Base-by-base conservation (phyloP, 92 coral and sea anemone genomes). In the Epizoanthus illoricatus region DNA sequence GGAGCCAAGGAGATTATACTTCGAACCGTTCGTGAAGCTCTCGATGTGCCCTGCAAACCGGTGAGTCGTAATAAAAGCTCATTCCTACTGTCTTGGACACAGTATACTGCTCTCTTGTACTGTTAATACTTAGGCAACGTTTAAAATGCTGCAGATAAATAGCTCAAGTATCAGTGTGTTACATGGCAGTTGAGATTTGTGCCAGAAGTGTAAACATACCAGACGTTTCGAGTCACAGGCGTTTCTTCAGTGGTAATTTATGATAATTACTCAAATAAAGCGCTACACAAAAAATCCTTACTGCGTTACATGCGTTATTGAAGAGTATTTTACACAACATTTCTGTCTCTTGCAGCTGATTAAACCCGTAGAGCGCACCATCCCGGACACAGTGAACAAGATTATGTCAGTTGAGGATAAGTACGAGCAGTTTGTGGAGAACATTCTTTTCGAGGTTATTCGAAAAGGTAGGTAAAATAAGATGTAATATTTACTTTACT, bases 351-450 rank as follows among this genome's bases (percentile, higher is more conserved):
- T 84, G 17, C 73, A 96, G 99, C 59, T 93, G 86, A 81, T 91
- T 47, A 89, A 82, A 63, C 56, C 79, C 2, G 86, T 90, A 12
- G 79, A 82, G 17, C 55, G 63, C 21, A 84, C 89, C 19, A 90
- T 96, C 65, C 99, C 99, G 43, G 92, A 87, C 40, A 85, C 98
- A 36, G 79, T 93, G 58, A 75, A 81, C 39, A 87, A 96, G 67
- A 82, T 94, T 40, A 90, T 96, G 62, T 89, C 94, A 39, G 85
- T 96, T 18, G 90, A 91, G 40, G 99, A 93, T 55, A 90, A 90
- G 56, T 96, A 96, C 71, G 97, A 96, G 52, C 84, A 87, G 55
- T 96, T 91, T 43, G 88, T 96, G 62, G 91, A 91, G 40, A 89
- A 91, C 1, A 68, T 86, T 41, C 87, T 87, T 21, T 87, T 85